Percentiles rank a stretch among this genome's conserved stretches.
Conservation (phyloP, 2,113 vertebrate species). For the Pseudorectes ferrugineus region DNA sequence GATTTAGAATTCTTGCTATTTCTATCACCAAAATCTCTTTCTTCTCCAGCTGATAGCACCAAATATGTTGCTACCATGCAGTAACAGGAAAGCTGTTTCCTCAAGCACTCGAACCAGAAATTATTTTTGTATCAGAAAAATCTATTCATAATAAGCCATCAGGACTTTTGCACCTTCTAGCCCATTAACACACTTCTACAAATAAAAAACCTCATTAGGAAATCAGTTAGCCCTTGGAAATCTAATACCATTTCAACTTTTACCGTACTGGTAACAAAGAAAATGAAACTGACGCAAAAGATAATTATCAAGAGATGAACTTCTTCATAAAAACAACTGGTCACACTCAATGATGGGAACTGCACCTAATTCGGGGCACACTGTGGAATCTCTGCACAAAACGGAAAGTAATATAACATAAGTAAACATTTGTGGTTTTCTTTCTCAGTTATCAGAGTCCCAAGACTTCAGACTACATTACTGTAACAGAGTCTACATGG, state of each 20-base stretch:
- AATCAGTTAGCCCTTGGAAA: background rate
- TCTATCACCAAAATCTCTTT: background rate
- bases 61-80: background rate
- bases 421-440: background rate
- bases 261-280: background rate
- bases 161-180: background rate
- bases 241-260: background rate
- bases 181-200: background rate
- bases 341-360: background rate
- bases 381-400: background rate
- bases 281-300: background rate
- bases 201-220: background rate
- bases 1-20: background rate
- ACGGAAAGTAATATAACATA: background rate
- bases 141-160: background rate
- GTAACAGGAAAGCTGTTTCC: background rate
- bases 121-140: background rate
- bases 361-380: background rate
- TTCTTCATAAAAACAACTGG: constrained; percentile 14
- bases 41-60: background rate
- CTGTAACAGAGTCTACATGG: background rate
- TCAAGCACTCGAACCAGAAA: background rate
- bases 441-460: background rate
- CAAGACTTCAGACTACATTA: background rate
- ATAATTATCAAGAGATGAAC: background rate